Evolutionary conservation across 1,140 invertebrate species (phyloP), one percentile per base, ranked within the genome.

Genomic region (Drosophila orena): DNA sequence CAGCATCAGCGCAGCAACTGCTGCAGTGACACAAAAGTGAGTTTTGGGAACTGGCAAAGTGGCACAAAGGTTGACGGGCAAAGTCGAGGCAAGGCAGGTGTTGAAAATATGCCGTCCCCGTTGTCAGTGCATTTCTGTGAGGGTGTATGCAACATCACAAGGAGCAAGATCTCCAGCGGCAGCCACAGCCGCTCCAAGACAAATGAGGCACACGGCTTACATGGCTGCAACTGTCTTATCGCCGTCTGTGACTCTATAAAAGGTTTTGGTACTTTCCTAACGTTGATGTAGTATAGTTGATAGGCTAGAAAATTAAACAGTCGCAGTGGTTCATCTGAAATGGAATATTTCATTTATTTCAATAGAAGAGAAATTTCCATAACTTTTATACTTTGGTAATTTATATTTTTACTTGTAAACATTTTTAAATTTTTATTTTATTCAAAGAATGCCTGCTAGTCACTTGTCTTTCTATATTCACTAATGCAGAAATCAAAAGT

Each of bases 11-110:
- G 35, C 73, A 42, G 34, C 73, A 76, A 68, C 60, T 42, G 71
- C 55, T 72, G 69, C 73, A 85, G 54, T 88, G 83, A 88, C 83
- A 86, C 81, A 88, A 86, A 86, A 86, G 81, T 86, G 81, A 86
- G 81, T 86, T 86, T 86, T 88, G 83, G 79, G 83, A 89, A 88
- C 79, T 83, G 79, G 84, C 79, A 88, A 88, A 88, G 84, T 88
- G 80, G 84, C 84, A 88, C 84, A 88, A 88, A 88, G 84, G 83
- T 88, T 88, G 79, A 86, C 75, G 72, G 83, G 73, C 70, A 75
- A 64, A 53, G 55, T 70, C 61, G 75, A 78, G 79, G 77, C 76
- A 84, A 72, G 81, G 77, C 81, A 88, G 83, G 84, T 89, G 84
- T 88, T 89, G 84, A 88, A 89, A 89, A 88, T 85, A 88, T 86